These are phyloP conservation scores for Drosophila arawakana DNA, from an alignment of 1,140 invertebrate genomes.

Conservation along the genomic window DNA sequence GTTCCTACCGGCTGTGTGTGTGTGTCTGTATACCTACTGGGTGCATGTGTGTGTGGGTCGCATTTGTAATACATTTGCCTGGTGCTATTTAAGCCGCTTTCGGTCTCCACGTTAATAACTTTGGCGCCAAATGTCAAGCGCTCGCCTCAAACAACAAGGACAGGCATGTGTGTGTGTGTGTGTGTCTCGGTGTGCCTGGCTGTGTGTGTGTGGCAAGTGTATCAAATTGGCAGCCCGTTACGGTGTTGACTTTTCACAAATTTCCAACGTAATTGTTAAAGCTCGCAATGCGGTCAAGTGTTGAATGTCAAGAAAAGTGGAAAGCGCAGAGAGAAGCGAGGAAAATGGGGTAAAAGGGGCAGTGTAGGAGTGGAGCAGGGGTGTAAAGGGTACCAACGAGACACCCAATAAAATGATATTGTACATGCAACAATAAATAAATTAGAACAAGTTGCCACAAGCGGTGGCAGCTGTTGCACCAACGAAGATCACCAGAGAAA, in stretches of 20 bases:
- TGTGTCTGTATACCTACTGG: conserved; percentile 18
- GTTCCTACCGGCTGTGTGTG: not conserved
- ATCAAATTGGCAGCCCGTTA: conserved; percentile 73
- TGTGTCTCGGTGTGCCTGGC: not conserved
- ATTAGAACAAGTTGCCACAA: conserved; percentile 75
- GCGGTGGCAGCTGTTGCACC: conserved; percentile 9
- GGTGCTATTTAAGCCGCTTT: conserved; percentile 68
- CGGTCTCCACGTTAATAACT: conserved; percentile 65
- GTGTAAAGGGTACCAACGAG: not conserved
- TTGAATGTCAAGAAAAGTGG: not conserved
- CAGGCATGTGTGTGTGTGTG: conserved; percentile 2
- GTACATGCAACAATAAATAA: conserved; percentile 79
- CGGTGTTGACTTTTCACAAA: conserved; percentile 71
- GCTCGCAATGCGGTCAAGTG: conserved; percentile 48
- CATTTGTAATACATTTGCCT: conserved; percentile 69
- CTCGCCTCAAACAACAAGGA: conserved; percentile 14
- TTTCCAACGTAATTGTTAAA: conserved; percentile 76
- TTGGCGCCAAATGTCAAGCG: conserved; percentile 70
- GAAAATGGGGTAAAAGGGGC: not conserved
- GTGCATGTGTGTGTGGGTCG: conserved; percentile 15
- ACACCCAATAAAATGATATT: conserved; percentile 71
- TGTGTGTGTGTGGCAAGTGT: conserved; percentile 59
- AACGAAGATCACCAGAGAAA: conserved; percentile 19
- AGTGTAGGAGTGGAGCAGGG: not conserved
- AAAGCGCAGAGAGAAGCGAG: not conserved